Evolutionary conservation across 2,888 invertebrate genomes (phyloP), one percentile per base, ranked within the genome.

Genomic region (Sminthurides aquaticus): DNA sequence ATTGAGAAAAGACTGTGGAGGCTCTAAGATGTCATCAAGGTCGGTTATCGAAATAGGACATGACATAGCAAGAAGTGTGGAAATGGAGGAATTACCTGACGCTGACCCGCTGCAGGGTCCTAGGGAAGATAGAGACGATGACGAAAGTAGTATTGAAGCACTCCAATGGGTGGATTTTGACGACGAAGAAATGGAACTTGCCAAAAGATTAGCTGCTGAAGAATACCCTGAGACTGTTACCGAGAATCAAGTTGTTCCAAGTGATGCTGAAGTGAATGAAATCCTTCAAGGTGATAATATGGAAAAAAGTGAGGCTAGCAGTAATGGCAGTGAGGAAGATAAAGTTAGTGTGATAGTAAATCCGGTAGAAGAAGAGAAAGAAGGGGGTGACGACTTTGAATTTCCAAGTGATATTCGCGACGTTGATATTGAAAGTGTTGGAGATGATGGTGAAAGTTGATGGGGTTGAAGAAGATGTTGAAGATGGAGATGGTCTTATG

Each of bases 81-180:
- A 20, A 8, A 52, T 22, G 52, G 52, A 52, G 5, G 52, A 52
- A 8, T 15, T 15, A 8, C 5, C 8, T 52, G 15, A 52, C 5
- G 11, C 52, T 20, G 20, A 15, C 20, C 11, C 5, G 11, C 52
- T 52, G 5, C 11, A 15, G n/a, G 60, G 59, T 18, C 60, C 63
- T 1, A 20, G 29, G 8, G 48, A 64, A 60, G 69, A 71, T 52
- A 69, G 69, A 8, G 73, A 73, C 49, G 66, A 68, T 49, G 72
- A 71, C 60, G 67, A 62, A 15, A 72, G 72, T 28, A 71, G 71
- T 55, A 73, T 73, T 64, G 74, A 73, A 63, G 71, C 72, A 52
- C 62, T 72, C n/a, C 69, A 67, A 57, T 74, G 74, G 74, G 71
- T 70, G 49, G 74, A 74, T 58, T 73, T 73, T 49, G 72, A 73